Evolutionary conservation across 2,888 invertebrate genomes (phyloP).

Genomic region (Pristionchus japonicus): DNA sequence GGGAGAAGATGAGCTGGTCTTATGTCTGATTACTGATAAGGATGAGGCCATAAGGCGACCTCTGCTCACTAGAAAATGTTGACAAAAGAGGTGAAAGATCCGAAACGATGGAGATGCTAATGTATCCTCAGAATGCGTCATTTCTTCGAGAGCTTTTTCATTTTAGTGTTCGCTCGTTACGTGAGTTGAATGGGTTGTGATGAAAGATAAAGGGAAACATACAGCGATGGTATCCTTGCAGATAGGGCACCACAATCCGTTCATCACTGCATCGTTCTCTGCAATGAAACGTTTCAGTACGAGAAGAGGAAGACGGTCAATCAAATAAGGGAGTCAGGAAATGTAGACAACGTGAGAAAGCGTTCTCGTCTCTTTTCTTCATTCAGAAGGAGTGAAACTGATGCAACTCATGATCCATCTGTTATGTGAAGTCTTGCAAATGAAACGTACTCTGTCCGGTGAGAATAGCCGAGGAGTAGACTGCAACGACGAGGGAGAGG

Average conservation of each 20-base stretch:
- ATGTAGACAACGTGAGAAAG: not conserved
- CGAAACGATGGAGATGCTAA: too few relatives aligned
- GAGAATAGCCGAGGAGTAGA: not conserved
- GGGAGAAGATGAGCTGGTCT: not conserved
- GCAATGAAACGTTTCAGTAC: not conserved
- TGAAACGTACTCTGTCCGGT: conserved; percentile 2
- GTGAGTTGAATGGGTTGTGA: not conserved
- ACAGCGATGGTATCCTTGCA: conserved; percentile 18
- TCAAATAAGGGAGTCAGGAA: not conserved
- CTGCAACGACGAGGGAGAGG: not conserved
- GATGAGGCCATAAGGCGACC: not conserved
- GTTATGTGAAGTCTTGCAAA: not conserved
- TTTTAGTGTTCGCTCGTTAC: too few relatives aligned
- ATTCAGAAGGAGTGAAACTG: not conserved
- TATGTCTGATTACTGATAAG: not conserved
- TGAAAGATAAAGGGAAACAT: not conserved
- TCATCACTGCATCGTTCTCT: not conserved
- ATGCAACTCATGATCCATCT: not conserved
- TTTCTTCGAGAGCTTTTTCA: too few relatives aligned
- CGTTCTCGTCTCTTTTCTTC: not conserved
- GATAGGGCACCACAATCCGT: conserved; percentile 7
- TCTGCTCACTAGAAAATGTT: too few relatives aligned
- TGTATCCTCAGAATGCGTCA: too few relatives aligned
- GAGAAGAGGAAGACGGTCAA: not conserved
- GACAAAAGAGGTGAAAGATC: too few relatives aligned